Evolutionary conservation across 2,113 vertebrate genomes (phyloP).

Genomic region (Elachura formosa): DNA sequence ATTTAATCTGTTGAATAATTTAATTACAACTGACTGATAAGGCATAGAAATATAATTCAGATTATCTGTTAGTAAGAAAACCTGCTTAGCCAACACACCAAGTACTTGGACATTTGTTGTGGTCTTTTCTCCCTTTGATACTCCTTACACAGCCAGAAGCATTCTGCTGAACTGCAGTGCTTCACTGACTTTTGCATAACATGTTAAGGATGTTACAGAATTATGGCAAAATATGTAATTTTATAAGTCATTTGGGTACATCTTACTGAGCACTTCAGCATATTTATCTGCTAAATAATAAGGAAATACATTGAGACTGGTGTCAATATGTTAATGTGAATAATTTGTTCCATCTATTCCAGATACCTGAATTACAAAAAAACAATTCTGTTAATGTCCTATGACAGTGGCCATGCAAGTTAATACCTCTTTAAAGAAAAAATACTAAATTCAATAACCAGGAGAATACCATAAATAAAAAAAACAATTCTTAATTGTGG

Average conservation of each 20-base stretch:
- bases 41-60: not conserved
- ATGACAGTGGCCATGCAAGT: not conserved
- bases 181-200: not conserved
- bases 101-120: not conserved
- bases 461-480: not conserved
- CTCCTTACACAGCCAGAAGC: not conserved
- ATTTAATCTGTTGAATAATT: not conserved
- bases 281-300: not conserved
- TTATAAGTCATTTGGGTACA: not conserved
- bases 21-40: not conserved
- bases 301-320: not conserved
- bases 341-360: not conserved
- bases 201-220: fast-evolving
- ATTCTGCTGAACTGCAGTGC: not conserved
- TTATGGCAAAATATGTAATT: not conserved
- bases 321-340: not conserved
- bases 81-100: not conserved
- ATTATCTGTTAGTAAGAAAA: not conserved
- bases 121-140: not conserved
- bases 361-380: not conserved
- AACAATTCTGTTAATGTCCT: not conserved
- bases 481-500: not conserved
- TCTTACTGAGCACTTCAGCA: not conserved
- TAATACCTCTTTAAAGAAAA: not conserved
- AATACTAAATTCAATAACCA: not conserved